Evolutionary conservation across 1,140 invertebrate genomes (phyloP).

Genomic region (Delia radicum): DNA sequence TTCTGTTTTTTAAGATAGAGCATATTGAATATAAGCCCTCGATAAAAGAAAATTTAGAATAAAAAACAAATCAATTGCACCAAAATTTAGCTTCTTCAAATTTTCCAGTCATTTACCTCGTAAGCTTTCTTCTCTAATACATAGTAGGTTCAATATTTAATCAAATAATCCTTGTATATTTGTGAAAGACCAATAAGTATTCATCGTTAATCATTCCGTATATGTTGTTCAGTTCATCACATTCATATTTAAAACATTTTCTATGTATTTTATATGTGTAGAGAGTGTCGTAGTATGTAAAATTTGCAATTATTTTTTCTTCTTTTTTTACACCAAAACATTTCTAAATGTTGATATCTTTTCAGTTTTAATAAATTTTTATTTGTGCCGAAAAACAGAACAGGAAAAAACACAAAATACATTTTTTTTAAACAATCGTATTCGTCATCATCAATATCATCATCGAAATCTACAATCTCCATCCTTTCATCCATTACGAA

Average conservation of each 20-base stretch:
- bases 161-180: not conserved
- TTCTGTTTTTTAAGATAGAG: too few species aligned
- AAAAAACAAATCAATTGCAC: too few species aligned
- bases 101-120: too few species aligned
- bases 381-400: not conserved
- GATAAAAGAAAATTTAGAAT: too few species aligned
- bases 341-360: not conserved
- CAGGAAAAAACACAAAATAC: not conserved
- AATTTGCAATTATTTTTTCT: not conserved
- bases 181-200: not conserved
- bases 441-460: too few species aligned
- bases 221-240: not conserved
- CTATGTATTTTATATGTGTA: not conserved
- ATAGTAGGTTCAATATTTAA: too few species aligned
- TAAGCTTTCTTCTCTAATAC: too few species aligned
- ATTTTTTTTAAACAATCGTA: not conserved
- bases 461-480: not conserved
- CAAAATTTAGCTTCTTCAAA: too few species aligned
- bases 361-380: not conserved
- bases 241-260: not conserved
- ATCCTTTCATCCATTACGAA: not conserved
- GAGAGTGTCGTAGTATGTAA: not conserved
- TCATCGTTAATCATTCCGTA: not conserved
- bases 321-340: not conserved
- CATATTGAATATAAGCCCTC: too few species aligned